phyloP scores from a whole-genome alignment of 2,888 invertebrate species.

The Latrodectus hesperus region DNA sequence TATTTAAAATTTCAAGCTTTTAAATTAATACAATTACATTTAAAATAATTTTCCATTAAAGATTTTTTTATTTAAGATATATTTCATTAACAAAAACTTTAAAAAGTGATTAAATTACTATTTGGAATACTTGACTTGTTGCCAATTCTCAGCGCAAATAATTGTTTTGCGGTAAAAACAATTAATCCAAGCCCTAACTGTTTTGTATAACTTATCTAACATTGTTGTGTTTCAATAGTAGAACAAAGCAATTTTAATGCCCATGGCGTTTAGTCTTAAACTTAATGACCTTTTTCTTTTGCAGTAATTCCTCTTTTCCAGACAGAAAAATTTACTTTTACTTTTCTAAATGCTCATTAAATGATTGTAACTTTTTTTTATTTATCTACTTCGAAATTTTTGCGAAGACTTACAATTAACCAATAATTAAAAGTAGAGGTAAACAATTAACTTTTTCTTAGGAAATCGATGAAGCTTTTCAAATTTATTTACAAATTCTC shows the following conservation, averaged over 20 bases:
- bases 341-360: conserved; percentile 18
- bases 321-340: conserved; percentile 10
- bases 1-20: no score
- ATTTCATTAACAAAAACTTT: neutral
- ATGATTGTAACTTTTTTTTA: neutral
- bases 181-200: neutral
- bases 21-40: no score
- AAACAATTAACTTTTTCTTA: neutral
- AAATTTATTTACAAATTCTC: neutral
- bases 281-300: conserved; percentile 18
- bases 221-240: neutral
- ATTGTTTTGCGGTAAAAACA: conserved; percentile 5
- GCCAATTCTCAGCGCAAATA: neutral
- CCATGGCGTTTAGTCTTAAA: conserved; percentile 14
- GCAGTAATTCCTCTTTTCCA: conserved; percentile 1
- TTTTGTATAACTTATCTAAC: conserved; percentile 1
- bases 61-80: neutral
- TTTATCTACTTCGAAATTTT: neutral
- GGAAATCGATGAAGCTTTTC: neutral
- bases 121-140: neutral
- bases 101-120: conserved; percentile 2
- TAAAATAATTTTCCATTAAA: neutral
- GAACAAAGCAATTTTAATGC: conserved; percentile 5
- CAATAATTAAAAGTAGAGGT: neutral
- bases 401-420: neutral